phyloP scores from a whole-genome alignment of 2,888 invertebrate species.

The Ptycholaimellus sp. region DNA sequence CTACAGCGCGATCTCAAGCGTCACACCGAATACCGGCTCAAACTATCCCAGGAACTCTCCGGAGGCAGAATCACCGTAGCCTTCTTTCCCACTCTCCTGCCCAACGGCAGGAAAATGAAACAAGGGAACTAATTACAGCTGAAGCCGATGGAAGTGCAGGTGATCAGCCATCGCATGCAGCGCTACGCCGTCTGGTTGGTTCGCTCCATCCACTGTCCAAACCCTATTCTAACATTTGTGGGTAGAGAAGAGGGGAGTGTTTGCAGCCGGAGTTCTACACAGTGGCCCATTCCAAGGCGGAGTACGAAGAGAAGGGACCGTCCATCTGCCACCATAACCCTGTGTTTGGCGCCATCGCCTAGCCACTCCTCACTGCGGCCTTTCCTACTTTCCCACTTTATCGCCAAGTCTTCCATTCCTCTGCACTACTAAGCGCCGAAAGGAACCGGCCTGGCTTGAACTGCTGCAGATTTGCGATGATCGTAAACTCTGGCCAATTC shows the following conservation, averaged over 20 bases:
- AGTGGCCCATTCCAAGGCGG: conserved; percentile 94
- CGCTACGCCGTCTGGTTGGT: conserved; percentile 99
- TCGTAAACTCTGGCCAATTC: too few relatives aligned
- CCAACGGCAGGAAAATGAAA: too few relatives aligned
- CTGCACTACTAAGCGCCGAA: too few relatives aligned
- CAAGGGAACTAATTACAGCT: too few relatives aligned
- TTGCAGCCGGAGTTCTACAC: conserved; percentile 82
- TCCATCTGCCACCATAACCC: conserved; percentile 99
- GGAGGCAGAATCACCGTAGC: conserved; percentile 59
- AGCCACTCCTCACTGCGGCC: too few relatives aligned
- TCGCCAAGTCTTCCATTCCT: too few relatives aligned
- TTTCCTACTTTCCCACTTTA: too few relatives aligned
- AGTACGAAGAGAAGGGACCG: conserved; percentile 94
- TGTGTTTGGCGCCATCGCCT: conserved; percentile 83
- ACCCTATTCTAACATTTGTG: not conserved
- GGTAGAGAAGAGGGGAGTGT: too few relatives aligned
- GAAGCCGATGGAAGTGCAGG: conserved; percentile 92
- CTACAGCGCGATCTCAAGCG: conserved; percentile 86
- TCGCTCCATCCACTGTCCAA: conserved; percentile 67
- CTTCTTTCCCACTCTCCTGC: too few relatives aligned
- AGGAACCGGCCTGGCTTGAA: too few relatives aligned
- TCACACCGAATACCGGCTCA: conserved; percentile 71
- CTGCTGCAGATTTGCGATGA: too few relatives aligned
- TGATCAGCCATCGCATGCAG: conserved; percentile 96
- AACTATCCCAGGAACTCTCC: conserved; percentile 67